A percentile compares a stretch with the other conserved stretches of the same genome.
phyloP scores from a whole-genome alignment of 1,140 invertebrate species.

The Drosophila melanogaster region Release_6_plus_ISO1_MT NT_033777.3:11983001-11983500 shows the following conservation, averaged over 20 bases:
- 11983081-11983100: background rate
- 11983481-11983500: slow-evolving; percentile 88
- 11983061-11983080: background rate
- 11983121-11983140: background rate
- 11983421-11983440: slow-evolving; percentile 55
- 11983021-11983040: background rate
- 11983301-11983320: slow-evolving; percentile 2
- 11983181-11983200: slow-evolving; percentile 7
- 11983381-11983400: slow-evolving; percentile 59
- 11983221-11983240: slow-evolving; percentile 40
- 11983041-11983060: no score
- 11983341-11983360: slow-evolving; percentile 7
- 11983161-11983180: background rate
- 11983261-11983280: slow-evolving; percentile 78
- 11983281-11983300: slow-evolving; percentile 55
- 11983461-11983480: slow-evolving; percentile 39
- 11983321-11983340: slow-evolving; percentile 21
- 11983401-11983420: slow-evolving; percentile 67
- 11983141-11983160: slow-evolving; percentile 1
- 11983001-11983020: no score
- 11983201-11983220: background rate
- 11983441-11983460: slow-evolving; percentile 62
- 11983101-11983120: background rate
- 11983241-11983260: slow-evolving; percentile 72
- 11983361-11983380: slow-evolving; percentile 27